A percentile compares a stretch with the other conserved stretches of the same genome.
phyloP scores from a whole-genome alignment of 2,797 vertebrate genomes.

The Gobio occitaniae region DNA sequence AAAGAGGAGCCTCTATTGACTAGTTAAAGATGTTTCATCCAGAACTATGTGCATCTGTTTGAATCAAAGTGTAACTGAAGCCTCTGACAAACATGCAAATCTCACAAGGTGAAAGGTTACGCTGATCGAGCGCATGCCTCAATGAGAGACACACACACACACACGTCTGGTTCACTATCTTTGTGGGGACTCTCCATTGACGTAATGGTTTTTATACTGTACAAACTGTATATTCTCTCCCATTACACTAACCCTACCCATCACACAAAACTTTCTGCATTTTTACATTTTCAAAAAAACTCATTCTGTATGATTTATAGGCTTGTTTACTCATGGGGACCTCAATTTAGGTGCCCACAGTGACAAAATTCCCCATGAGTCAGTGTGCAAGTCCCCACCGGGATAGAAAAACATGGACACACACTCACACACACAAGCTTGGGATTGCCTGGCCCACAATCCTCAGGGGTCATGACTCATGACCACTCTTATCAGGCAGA shows the following conservation, averaged over 20 bases:
- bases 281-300: too few relatives aligned
- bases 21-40: not conserved
- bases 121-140: not conserved
- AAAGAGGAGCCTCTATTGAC: not conserved
- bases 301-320: too few relatives aligned
- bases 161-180: too few relatives aligned
- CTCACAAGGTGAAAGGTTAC: not conserved
- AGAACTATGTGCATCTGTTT: not conserved
- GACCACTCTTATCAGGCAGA: slow-evolving; percentile 19
- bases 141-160: not conserved
- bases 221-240: too few relatives aligned
- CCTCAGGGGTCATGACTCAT: not conserved
- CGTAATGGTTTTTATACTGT: too few relatives aligned
- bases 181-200: too few relatives aligned
- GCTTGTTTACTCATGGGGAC: too few relatives aligned
- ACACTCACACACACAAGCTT: not conserved
- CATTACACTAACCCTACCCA: too few relatives aligned
- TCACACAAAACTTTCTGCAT: too few relatives aligned
- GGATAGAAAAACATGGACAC: not conserved
- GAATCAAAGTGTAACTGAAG: not conserved
- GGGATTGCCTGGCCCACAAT: not conserved
- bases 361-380: too few relatives aligned
- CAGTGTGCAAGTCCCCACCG: too few relatives aligned
- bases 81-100: not conserved
- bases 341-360: too few relatives aligned